Evolutionary conservation across 2,797 vertebrate species (phyloP).

Genomic region (Avahi laniger): DNA sequence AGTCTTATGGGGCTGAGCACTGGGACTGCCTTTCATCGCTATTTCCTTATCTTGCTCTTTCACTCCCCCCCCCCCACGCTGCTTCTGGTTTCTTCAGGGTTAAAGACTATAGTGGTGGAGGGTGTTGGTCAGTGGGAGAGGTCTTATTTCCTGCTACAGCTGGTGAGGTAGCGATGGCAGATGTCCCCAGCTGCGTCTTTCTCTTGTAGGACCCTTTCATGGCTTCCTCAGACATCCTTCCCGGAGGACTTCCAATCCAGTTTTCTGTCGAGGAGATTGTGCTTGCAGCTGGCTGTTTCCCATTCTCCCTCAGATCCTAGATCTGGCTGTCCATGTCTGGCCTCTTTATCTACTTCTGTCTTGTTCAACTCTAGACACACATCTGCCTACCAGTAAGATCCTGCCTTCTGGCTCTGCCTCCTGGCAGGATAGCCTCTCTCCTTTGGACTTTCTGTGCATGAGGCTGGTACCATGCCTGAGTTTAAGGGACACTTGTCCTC

Average conservation of each 20-base stretch:
- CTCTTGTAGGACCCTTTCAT: neutral
- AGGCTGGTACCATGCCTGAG: too few species aligned
- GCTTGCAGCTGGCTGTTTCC: neutral
- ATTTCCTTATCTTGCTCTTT: neutral
- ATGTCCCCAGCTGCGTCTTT: neutral
- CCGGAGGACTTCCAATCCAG: neutral
- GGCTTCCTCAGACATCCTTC: neutral
- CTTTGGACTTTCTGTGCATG: neutral
- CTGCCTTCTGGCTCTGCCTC: neutral
- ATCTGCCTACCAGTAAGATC: neutral
- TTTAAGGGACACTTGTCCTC: neutral
- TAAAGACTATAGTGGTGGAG: neutral
- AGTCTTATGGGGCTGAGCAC: neutral
- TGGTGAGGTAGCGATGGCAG: neutral
- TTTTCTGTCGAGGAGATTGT: neutral
- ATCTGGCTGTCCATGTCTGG: too few species aligned
- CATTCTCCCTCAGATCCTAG: neutral
- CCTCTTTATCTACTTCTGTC: neutral
- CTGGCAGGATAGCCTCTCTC: neutral
- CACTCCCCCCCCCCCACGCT: accelerated
- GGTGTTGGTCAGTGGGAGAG: too few species aligned
- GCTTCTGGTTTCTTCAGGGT: neutral
- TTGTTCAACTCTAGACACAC: neutral
- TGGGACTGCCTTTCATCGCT: neutral
- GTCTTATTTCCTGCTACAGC: neutral